phyloP scores from a whole-genome alignment of 2,113 vertebrate species.

The Chitala chitala region DNA sequence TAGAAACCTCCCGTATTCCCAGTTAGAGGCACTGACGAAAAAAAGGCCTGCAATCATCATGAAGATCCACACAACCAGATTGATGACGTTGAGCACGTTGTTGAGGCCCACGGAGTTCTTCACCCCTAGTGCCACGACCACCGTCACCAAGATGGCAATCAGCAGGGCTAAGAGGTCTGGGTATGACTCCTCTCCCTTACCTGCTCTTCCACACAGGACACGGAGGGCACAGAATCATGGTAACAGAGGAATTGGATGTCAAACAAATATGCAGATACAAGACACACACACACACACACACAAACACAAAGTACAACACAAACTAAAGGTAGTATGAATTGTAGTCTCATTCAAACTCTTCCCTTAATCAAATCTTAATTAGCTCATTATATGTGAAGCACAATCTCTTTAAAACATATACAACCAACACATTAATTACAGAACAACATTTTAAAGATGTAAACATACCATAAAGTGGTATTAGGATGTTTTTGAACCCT shows the following conservation, averaged over 20 bases:
- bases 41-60: slow-evolving; percentile 88
- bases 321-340: too few species aligned
- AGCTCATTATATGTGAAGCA: too few species aligned
- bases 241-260: neutral
- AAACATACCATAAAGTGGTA: too few species aligned
- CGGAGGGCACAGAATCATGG: slow-evolving; percentile 4
- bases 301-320: neutral
- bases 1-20: slow-evolving; percentile 83
- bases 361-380: too few species aligned
- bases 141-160: slow-evolving; percentile 82
- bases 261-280: neutral
- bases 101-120: slow-evolving; percentile 92
- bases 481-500: too few species aligned
- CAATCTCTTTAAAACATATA: too few species aligned
- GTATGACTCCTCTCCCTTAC: slow-evolving; percentile 91
- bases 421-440: too few species aligned
- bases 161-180: slow-evolving; percentile 86
- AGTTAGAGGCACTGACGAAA: slow-evolving; percentile 80
- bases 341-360: neutral
- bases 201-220: slow-evolving; percentile 47
- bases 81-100: slow-evolving; percentile 86
- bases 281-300: neutral
- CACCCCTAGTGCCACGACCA: slow-evolving; percentile 79
- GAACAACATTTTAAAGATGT: too few species aligned
- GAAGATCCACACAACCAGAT: slow-evolving; percentile 89